phyloP scores from a whole-genome alignment of 2,113 vertebrate species.

The Pachyramphus minor region DNA sequence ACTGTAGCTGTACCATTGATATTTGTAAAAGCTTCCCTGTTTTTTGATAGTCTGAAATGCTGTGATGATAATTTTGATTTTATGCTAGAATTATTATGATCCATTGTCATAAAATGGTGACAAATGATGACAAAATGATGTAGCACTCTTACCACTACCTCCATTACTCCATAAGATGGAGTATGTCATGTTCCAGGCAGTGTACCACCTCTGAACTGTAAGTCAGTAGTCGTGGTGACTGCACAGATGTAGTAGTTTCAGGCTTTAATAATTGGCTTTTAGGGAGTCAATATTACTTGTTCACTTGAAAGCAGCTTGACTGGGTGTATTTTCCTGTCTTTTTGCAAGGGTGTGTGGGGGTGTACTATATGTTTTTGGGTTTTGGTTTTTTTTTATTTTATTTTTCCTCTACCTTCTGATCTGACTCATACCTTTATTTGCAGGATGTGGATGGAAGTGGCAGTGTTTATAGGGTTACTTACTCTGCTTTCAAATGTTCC shows the following conservation, averaged over 20 bases:
- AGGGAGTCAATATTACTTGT: not conserved
- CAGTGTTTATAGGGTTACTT: slow-evolving; percentile 86
- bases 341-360: not conserved
- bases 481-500: slow-evolving; percentile 86
- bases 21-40: not conserved
- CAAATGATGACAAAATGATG: not conserved
- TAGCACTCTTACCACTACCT: not conserved
- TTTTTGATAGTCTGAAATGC: not conserved
- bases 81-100: not conserved
- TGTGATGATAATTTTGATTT: not conserved
- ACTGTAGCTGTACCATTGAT: not conserved
- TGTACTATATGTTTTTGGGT: not conserved
- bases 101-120: not conserved
- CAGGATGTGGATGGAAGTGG: slow-evolving; percentile 85
- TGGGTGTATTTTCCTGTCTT: not conserved
- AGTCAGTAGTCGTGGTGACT: not conserved
- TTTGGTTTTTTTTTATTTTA: not conserved
- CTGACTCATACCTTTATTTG: slow-evolving; percentile 19
- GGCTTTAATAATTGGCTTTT: not conserved
- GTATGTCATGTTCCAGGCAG: not conserved
- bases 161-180: not conserved
- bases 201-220: not conserved
- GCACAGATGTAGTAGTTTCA: not conserved
- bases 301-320: not conserved
- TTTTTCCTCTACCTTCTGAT: not conserved